Evolutionary conservation across 2,888 invertebrate genomes (phyloP).

Genomic region (Eucera pruinosa): DNA sequence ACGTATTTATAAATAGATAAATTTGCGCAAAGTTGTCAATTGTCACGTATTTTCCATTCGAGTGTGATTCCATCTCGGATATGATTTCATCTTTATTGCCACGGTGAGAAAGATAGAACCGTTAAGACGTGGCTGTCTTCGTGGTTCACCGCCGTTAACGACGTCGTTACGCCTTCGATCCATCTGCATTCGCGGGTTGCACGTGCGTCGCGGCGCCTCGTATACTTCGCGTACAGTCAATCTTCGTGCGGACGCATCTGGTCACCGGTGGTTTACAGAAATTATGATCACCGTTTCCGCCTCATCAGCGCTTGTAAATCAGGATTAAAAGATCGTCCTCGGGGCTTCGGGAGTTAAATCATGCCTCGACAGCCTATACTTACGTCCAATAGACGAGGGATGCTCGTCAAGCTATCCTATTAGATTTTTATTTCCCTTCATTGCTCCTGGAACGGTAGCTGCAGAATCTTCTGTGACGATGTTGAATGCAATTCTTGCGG

Average conservation of each 20-base stretch:
- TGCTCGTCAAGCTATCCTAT: conserved; percentile 18
- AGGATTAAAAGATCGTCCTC: conserved; percentile 66
- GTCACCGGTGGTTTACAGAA: conserved; percentile 28
- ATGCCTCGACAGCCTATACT: conserved; percentile 40
- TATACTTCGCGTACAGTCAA: conserved; percentile 26
- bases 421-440: conserved; percentile 3
- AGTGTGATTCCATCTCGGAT: too few species aligned
- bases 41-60: conserved; percentile 68
- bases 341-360: conserved; percentile 48
- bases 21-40: too few species aligned
- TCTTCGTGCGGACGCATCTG: conserved; percentile 55
- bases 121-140: conserved; percentile 65
- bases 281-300: conserved; percentile 65
- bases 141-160: conserved; percentile 72
- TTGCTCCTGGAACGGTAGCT: conserved; percentile 35
- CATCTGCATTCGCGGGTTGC: conserved; percentile 53
- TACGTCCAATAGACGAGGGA: not conserved
- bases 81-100: conserved; percentile 54
- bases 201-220: conserved; percentile 39
- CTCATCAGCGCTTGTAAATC: conserved; percentile 70
- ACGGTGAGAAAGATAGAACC: conserved; percentile 8
- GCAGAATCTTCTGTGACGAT: not conserved
- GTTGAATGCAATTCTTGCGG: conserved; percentile 6
- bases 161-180: conserved; percentile 71
- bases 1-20: too few species aligned